Conservation (phyloP, 2,113 vertebrate genomes). For the Alouatta palliata region DNA sequence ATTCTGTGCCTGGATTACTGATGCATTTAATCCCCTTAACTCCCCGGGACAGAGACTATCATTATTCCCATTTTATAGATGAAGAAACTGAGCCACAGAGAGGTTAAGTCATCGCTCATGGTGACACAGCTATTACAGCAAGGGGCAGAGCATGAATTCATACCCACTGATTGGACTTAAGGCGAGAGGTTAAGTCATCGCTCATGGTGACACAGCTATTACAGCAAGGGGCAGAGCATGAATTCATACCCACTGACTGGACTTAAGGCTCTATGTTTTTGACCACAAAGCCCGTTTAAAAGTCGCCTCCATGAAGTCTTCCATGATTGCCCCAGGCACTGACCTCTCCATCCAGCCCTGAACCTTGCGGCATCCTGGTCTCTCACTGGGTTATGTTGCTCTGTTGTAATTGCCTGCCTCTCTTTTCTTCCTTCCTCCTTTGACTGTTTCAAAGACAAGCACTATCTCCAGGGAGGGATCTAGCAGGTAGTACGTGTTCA, state of each 20-base stretch:
- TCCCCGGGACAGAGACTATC: neutral
- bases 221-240: neutral
- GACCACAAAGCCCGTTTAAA: neutral
- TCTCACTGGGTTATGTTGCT: neutral
- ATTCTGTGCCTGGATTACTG: neutral
- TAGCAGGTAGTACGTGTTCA: neutral
- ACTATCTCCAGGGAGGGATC: neutral
- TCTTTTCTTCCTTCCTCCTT: neutral
- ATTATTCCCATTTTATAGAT: neutral
- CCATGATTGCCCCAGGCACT: no score
- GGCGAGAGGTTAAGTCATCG: no score
- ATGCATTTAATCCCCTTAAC: neutral
- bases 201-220: neutral
- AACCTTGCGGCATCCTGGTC: accelerated
- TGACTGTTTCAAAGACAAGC: neutral
- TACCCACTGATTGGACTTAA: neutral
- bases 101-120: neutral
- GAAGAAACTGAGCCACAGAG: neutral
- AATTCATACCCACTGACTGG: neutral
- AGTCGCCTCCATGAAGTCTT: neutral
- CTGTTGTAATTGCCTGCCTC: neutral
- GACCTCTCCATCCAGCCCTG: no score
- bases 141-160: neutral
- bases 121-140: neutral
- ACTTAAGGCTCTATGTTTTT: neutral